A percentile compares a stretch with the other conserved stretches of the same genome.
Conservation (phyloP, 2,888 invertebrate species). For the Amaurobius ferox region DNA sequence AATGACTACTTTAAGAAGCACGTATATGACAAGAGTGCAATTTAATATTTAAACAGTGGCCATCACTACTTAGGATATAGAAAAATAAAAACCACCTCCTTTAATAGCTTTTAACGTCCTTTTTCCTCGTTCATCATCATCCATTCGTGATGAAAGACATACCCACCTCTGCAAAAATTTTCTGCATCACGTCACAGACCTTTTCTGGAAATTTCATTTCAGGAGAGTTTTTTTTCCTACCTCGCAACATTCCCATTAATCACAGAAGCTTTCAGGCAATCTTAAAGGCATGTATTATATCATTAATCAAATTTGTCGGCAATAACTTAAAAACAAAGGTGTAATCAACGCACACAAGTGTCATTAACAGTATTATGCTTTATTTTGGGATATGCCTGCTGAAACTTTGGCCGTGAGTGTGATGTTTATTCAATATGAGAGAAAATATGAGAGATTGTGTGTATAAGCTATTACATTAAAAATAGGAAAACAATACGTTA, state of each 20-base stretch:
- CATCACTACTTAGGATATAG: background rate
- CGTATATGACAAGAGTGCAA: too few species aligned
- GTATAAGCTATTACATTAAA: too few species aligned
- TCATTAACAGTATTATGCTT: background rate
- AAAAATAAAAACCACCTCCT: background rate
- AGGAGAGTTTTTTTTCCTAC: background rate
- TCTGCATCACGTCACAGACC: background rate
- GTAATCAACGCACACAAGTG: slow-evolving; percentile 1
- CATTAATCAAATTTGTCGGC: background rate
- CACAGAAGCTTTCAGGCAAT: background rate
- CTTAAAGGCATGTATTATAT: background rate
- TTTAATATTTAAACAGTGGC: background rate
- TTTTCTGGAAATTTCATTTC: background rate
- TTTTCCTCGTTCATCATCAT: background rate
- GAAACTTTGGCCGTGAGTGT: too few species aligned
- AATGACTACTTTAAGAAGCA: too few species aligned
- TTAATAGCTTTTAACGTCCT: background rate
- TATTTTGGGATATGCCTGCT: background rate
- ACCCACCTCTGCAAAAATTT: background rate
- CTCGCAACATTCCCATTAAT: background rate
- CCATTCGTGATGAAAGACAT: background rate
- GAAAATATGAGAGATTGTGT: too few species aligned
- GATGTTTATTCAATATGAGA: too few species aligned
- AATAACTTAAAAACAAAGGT: background rate
- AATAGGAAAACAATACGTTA: too few species aligned